phyloP scores from a whole-genome alignment of 2,888 invertebrate genomes.

The Pedicia rivosa region DNA sequence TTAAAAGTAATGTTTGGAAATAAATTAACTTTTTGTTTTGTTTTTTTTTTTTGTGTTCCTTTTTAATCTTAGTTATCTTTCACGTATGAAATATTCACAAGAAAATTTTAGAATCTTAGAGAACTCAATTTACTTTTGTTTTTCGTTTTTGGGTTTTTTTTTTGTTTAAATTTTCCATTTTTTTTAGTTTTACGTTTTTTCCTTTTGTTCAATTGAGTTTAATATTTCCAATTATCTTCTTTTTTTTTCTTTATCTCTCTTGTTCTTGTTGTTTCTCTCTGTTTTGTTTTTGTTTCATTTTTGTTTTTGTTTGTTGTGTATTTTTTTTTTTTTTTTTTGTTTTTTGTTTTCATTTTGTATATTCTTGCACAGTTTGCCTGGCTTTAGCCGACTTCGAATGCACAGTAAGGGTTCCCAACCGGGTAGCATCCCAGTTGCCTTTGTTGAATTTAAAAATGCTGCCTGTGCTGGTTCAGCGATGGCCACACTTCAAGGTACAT shows the following conservation, averaged over 20 bases:
- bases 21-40: too few species aligned
- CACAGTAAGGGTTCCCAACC: constrained; percentile 54
- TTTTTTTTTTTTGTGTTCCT: too few species aligned
- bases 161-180: too few species aligned
- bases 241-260: neutral
- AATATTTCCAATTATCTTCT: neutral
- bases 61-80: too few species aligned
- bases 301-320: neutral
- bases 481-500: constrained; percentile 88
- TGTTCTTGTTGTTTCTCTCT: constrained; percentile 1
- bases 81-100: too few species aligned
- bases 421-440: constrained; percentile 78
- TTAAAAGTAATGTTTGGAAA: too few species aligned
- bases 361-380: constrained; percentile 67
- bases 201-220: too few species aligned
- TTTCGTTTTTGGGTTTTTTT: too few species aligned
- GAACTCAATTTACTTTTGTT: too few species aligned
- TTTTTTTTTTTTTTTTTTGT: neutral
- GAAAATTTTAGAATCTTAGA: too few species aligned
- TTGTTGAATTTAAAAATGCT: constrained; percentile 93
- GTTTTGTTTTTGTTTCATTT: constrained; percentile 4
- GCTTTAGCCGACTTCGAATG: constrained; percentile 96
- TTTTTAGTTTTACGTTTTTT: too few species aligned
- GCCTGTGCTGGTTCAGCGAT: constrained; percentile 83
- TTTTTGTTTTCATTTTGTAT: neutral